Base-by-base conservation (phyloP, 2,113 vertebrate genomes). In the Psittacula cyanocephala region DNA sequence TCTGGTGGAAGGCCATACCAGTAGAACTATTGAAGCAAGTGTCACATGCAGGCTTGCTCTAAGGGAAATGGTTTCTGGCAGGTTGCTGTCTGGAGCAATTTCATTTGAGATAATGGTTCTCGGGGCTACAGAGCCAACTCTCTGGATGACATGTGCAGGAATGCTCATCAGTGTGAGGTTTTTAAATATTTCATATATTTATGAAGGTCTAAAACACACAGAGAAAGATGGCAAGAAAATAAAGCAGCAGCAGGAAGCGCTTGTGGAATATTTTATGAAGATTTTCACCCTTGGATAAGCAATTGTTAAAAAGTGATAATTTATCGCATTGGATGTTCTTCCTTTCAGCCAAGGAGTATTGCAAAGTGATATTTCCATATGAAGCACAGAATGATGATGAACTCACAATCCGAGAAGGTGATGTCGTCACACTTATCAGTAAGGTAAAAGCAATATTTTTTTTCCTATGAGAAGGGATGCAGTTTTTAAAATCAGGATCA, bases 331-430 rank as follows among this genome's bases (percentile, higher is more conserved):
- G 44, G 19, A 62, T 79, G 65, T 95, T 96, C 95, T 97, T 97
- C 74, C 78, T 97, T 98, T 77, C 97, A 99, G 99, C 97, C 88
- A 99, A 99, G 97, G 99, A 99, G 96, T 98, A 98, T 89, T 99
- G 99, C 97, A 99, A 99, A 98, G 99, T 99, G 63, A 98, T 99
- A 86, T 99, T 99, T 96, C 99, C 99, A 0, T 99, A 99, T 9
- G 99, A 99, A 97, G 99, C 98, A 59, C 99, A 99, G 97, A 99
- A 99, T 68, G 99, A 99, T 37, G 99, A 99, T 77, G 99, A 99
- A 91, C 98, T 99, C 97, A 98, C 99, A 67, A 98, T 99, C 97
- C 99, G 99, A 97, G 99, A 99, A 97, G 99, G 99, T 15, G 99
- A 99, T 17, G 98, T 99, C 91, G 98, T 99, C 95, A 98, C 97